These are phyloP conservation scores for Channa maculata DNA, from an alignment of 2,113 vertebrate species.

Conservation along the genomic window DNA sequence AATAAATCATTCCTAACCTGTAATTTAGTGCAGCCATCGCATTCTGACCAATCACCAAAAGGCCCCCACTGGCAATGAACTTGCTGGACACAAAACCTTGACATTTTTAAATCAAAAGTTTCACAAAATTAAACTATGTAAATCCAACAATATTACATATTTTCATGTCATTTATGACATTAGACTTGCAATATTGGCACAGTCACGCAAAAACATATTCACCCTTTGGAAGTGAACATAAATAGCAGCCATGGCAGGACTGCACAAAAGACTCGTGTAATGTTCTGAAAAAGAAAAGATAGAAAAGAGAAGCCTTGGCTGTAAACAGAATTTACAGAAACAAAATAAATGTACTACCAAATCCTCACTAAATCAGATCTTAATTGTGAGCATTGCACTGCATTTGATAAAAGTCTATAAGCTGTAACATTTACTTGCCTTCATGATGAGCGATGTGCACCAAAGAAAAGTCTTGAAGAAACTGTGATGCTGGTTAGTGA, in stretches of 20 bases:
- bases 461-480: conserved; percentile 1
- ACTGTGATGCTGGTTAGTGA: background rate
- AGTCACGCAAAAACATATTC: conserved; percentile 16
- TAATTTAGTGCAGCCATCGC: conserved; percentile 86
- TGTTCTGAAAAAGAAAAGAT: conserved; percentile 38
- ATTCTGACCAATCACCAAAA: conserved; percentile 90
- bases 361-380: background rate
- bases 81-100: conserved; percentile 44
- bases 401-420: background rate
- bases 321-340: too few relatives aligned
- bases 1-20: conserved; percentile 54
- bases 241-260: conserved; percentile 53
- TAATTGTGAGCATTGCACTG: too few relatives aligned
- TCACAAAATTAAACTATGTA: background rate
- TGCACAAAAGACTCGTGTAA: conserved; percentile 24
- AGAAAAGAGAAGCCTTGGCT: background rate
- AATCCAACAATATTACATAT: background rate
- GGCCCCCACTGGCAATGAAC: conserved; percentile 87
- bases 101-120: background rate
- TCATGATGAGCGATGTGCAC: conserved; percentile 61
- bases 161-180: background rate
- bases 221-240: conserved; percentile 48
- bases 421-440: conserved; percentile 56
- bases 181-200: background rate
- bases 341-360: too few relatives aligned